Evolutionary conservation across 2,888 invertebrate species (phyloP), one percentile per base, ranked within the genome.

Genomic region (Schizaphis graminum): DNA sequence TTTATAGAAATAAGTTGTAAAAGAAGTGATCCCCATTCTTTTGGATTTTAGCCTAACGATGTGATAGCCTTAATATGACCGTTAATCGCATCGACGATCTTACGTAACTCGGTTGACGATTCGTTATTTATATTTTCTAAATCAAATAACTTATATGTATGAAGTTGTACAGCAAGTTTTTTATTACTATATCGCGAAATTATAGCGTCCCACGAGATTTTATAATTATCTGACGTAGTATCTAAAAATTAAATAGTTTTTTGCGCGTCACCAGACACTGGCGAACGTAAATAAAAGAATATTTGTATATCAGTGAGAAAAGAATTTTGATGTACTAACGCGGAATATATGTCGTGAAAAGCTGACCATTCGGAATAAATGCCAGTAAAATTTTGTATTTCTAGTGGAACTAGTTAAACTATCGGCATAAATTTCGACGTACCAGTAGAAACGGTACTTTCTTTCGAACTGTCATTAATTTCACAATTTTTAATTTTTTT

Each of bases 161-260:
- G 44, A 41, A 61, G 13, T 61, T 61, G 61, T 57, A 61, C 28
- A 13, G 16, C 10, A 7, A 89, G 44, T 89, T 89, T 89, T 57
- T 89, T 89, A 61, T 89, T 61, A 44, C 28, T 47, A 28, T 89
- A 61, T 16, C 89, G 41, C 10, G 57, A 41, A 26, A 44, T 61
- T 44, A 89, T 11, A 44, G 57, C 44, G 3, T 89, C 61, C 89
- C 61, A 89, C 26, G 61, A 44, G 24, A 89, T 24, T 13, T 61
- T 89, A 89, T 89, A 89, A 89, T 89, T 61, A 41, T 89, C 89
- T 21, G 89, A 57, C n/a, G 89, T 89, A n/a, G 61, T 89, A 1
- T 57, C 44, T 13, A 61, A 89, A 61, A 41, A 89, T n/a, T 89
- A 28, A 61, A 57, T 57, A 13, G 44, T 61, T 44, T 89, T 89